Evolutionary conservation across 2,113 vertebrate species (phyloP), one percentile per base, ranked within the genome.

Genomic region (Paedocypris sp.): DNA sequence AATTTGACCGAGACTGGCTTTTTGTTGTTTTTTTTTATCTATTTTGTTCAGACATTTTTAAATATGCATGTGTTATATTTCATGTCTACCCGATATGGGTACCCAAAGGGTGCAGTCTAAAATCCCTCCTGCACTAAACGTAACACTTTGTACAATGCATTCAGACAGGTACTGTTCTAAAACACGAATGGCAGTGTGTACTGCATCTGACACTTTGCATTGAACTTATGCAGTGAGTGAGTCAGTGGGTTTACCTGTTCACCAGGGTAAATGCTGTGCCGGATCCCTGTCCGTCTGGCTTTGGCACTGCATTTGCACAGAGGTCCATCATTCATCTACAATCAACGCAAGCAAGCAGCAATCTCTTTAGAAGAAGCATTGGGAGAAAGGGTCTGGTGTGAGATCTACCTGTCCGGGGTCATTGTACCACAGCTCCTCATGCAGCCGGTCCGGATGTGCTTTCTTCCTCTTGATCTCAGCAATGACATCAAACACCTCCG

Each of bases 291-390:
- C 49, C 93, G 84, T 49, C 92, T 88, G 47, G 95, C 92, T 84
- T 97, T 98, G 49, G 91, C 89, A 4, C 94, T 99, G 81, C 95
- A 99, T 71, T 99, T 99, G 79, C 95, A 99, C 74, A 99, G 56
- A 22, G 95, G 95, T 3, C 95, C 95, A 62, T 98, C 95, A 66
- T 99, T 99, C 93, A 99, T 98, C 95, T 99, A n/a, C n/a, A n/a
- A n/a, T n/a, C n/a, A n/a, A n/a, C n/a, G n/a, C n/a, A n/a, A n/a
- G n/a, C n/a, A n/a, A n/a, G n/a, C n/a, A n/a, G n/a, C n/a, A n/a
- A n/a, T n/a, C n/a, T n/a, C n/a, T n/a, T n/a, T n/a, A n/a, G n/a
- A n/a, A n/a, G n/a, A n/a, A n/a, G 11, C 2, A 20, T 7, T 11
- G 5, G 20, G 9, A 5, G 13, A 53, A 33, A 32, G 9, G 15